Evolutionary conservation across 1,140 invertebrate species (phyloP).

Genomic region (Druon quercuslanigerum): DNA sequence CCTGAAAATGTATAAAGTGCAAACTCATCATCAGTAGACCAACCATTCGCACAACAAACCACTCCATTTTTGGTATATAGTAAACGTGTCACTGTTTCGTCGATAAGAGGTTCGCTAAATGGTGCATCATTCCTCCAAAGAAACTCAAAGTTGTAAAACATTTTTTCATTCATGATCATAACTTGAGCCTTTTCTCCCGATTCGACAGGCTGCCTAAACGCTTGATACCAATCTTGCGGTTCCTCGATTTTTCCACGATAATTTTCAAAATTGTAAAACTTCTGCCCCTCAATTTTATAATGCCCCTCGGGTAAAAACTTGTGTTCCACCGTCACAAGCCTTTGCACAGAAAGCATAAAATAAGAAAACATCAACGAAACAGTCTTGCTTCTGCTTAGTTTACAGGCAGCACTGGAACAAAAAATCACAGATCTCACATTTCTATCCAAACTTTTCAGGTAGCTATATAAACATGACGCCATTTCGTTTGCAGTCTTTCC

Average conservation of each 20-base stretch:
- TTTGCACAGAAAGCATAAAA: background rate
- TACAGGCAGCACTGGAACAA: background rate
- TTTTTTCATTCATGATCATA: background rate
- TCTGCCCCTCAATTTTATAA: background rate
- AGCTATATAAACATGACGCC: background rate
- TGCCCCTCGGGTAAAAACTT: constrained; percentile 6
- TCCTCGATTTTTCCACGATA: background rate
- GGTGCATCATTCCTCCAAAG: too few relatives aligned
- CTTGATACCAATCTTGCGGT: constrained; percentile 3
- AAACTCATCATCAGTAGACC: background rate
- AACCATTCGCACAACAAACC: background rate
- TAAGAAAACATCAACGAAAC: background rate
- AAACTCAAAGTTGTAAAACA: background rate
- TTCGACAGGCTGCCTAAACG: background rate
- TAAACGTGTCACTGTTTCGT: background rate
- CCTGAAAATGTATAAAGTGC: background rate
- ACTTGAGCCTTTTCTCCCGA: background rate
- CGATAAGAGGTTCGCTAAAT: background rate
- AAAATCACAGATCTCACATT: background rate
- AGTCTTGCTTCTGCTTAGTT: background rate
- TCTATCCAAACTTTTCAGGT: background rate
- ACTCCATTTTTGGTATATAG: background rate
- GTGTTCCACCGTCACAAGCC: background rate
- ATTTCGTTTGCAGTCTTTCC: constrained; percentile 14
- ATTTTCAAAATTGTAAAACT: background rate